Evolutionary conservation across 2,888 invertebrate species (phyloP).

Genomic region (Ormia ochracea): DNA sequence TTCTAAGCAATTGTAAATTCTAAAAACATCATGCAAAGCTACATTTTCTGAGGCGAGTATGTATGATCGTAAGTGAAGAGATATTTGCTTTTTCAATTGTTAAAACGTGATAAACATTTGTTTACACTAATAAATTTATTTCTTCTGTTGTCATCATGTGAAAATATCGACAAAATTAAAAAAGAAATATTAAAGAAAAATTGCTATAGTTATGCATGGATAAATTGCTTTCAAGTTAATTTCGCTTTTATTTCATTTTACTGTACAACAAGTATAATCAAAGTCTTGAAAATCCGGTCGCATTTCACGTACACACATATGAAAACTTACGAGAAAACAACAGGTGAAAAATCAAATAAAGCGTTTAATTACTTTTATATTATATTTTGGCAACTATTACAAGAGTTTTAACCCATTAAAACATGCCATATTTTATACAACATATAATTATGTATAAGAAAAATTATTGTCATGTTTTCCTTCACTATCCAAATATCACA

Average conservation of each 20-base stretch:
- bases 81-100: not conserved
- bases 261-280: not conserved
- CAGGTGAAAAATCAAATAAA: slow-evolving; percentile 51
- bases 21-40: too few relatives aligned
- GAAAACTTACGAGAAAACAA: not conserved
- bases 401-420: slow-evolving; percentile 64
- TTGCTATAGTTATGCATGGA: not conserved
- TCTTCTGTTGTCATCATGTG: slow-evolving; percentile 26
- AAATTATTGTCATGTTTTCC: too few relatives aligned
- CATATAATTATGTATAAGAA: too few relatives aligned
- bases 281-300: slow-evolving; percentile 50
- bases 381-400: slow-evolving; percentile 70
- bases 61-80: too few relatives aligned
- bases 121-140: slow-evolving; percentile 1
- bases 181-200: not conserved
- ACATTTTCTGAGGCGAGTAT: too few relatives aligned
- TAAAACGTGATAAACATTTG: slow-evolving; percentile 3
- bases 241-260: slow-evolving; percentile 48
- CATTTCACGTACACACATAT: not conserved
- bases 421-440: too few relatives aligned
- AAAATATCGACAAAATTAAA: slow-evolving; percentile 15
- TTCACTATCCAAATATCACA: too few relatives aligned
- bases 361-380: slow-evolving; percentile 39
- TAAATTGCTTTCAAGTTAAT: slow-evolving; percentile 30
- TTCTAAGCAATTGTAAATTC: too few relatives aligned